Base-by-base conservation (phyloP, 2,888 invertebrate genomes). In the Gasteruption jaculator region DNA sequence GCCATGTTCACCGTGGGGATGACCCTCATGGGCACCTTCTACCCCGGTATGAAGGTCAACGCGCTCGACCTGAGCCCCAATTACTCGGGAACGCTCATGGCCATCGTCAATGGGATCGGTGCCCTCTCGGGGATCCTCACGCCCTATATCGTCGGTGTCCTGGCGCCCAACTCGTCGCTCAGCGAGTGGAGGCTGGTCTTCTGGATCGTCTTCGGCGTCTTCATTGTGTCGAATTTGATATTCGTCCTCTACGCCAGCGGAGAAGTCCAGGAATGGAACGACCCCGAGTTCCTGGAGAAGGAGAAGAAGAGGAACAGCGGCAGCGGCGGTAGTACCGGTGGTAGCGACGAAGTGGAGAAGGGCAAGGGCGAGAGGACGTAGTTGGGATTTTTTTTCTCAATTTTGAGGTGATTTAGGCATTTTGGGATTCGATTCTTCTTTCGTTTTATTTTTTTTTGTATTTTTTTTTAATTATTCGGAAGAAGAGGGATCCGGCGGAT, bases 101-200 rank as follows among this genome's bases (percentile, higher is more conserved):
- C 74, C 0, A 44, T 74, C 3, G 72, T 72, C 1, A 74, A 74
- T 42, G 85, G 85, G 0, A 80, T 84, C 31, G 85, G 83, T 11
- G 83, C 85, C 1, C 74, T 84, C 12, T 81, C 83, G 1, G 85
- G 85, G 25, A 83, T 85, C 53, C 72, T 85, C 16, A 81, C 82
- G 1, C 84, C 84, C 1, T 80, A 78, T 54, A 73, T 84, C 30
- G 82, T 84, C 22, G 83, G 83, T 10, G 68, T 79, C 24, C 65
- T 84, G 50, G 82, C 83, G 1, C 55, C 57, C 0, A 15, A 65
- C n/a, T 55, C 57, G 2, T 52, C 52, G 1, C 25, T 61, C 2
- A 65, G 68, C 14, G 80, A 88, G 72, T 91, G 91, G 91, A 76
- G 83, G 15, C 58, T 77, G 0, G 88, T 90, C 0, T 90, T 90